phyloP scores from a whole-genome alignment of 2,888 invertebrate genomes.

The Synanthedon vespiformis region DNA sequence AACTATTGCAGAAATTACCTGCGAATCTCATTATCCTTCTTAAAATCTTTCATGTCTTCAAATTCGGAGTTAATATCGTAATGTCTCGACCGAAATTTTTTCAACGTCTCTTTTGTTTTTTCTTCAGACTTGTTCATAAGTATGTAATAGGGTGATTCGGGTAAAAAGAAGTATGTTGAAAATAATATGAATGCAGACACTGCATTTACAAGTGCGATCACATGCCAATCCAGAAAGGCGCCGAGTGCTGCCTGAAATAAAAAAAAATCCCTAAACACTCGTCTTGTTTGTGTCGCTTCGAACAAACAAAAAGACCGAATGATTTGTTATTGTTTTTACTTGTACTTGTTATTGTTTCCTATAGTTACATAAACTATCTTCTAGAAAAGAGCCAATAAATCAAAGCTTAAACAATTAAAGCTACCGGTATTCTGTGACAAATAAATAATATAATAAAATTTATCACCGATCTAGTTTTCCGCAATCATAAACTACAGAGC shows the following conservation, averaged over 20 bases:
- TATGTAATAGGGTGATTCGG: slow-evolving; percentile 40
- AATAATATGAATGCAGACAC: slow-evolving; percentile 15
- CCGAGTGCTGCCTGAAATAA: slow-evolving; percentile 31
- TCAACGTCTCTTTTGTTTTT: slow-evolving; percentile 15
- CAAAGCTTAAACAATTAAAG: no score
- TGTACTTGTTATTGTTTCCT: no score
- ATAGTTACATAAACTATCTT: no score
- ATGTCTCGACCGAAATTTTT: slow-evolving; percentile 21
- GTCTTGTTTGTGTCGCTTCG: no score
- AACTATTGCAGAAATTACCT: slow-evolving; percentile 16
- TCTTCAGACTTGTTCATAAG: slow-evolving; percentile 18
- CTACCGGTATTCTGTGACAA: no score
- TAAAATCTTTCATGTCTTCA: slow-evolving; percentile 30
- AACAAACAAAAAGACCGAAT: no score
- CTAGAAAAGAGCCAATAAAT: no score
- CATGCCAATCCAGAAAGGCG: slow-evolving; percentile 22
- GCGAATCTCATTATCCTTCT: slow-evolving; percentile 33
- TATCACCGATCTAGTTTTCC: no score
- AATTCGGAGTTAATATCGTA: slow-evolving; percentile 30
- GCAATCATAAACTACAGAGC: no score
- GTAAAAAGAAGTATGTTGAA: slow-evolving; percentile 19
- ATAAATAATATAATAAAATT: no score
- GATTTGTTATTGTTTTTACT: no score
- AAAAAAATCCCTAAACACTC: no score
- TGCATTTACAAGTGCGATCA: slow-evolving; percentile 20